phyloP scores from a whole-genome alignment of 2,113 vertebrate species.

The Tricholaema leucomelas region DNA sequence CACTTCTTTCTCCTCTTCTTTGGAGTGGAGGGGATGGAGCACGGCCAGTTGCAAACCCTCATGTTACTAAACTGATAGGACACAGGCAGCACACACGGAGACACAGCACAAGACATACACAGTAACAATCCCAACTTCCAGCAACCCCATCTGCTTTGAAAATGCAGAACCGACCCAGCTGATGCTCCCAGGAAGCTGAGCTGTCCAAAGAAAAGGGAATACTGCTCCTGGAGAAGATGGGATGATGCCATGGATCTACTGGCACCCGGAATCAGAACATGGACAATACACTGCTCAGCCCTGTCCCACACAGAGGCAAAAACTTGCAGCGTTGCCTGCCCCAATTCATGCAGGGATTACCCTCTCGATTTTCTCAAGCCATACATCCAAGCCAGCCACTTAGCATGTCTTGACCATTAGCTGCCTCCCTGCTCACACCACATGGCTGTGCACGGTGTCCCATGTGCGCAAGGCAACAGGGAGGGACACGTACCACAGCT shows the following conservation, averaged over 20 bases:
- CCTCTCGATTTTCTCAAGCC: background rate
- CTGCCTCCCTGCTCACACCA: background rate
- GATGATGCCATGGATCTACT: fast-evolving
- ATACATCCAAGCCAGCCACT: fast-evolving
- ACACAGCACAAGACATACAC: background rate
- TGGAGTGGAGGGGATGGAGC: background rate
- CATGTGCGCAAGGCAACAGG: fast-evolving
- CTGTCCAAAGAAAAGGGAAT: background rate
- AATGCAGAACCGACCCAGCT: background rate
- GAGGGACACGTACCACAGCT: background rate
- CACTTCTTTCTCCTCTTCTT: background rate
- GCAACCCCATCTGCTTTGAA: background rate
- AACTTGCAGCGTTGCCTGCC: fast-evolving
- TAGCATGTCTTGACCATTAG: background rate
- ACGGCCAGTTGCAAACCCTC: fast-evolving
- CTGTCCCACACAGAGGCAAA: fast-evolving
- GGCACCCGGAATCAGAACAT: background rate
- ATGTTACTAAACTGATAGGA: background rate
- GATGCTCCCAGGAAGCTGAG: background rate
- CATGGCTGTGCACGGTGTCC: fast-evolving
- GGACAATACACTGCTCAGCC: fast-evolving
- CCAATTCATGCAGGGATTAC: background rate
- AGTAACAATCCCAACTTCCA: background rate
- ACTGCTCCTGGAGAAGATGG: background rate
- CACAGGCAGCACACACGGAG: background rate